A percentile compares a stretch with the other conserved stretches of the same genome.
Evolutionary conservation across 1,140 invertebrate species (phyloP).

Genomic region (Drosophila chauvacae): DNA sequence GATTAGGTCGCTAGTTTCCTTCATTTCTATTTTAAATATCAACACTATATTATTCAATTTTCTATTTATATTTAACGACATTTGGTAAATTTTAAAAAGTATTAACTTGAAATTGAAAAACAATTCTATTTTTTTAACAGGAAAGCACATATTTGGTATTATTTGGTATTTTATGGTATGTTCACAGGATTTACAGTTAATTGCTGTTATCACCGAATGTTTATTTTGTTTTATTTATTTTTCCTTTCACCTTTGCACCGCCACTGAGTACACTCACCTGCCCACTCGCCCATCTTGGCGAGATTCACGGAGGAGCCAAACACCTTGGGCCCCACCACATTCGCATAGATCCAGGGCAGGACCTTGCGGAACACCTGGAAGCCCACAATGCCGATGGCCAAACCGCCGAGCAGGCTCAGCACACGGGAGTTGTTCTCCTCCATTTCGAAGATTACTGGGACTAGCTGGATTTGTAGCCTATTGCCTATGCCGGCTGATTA

Average conservation of each 20-base stretch:
- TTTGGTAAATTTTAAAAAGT: not conserved
- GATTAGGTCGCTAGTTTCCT: not conserved
- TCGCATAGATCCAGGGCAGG: constrained; percentile 84
- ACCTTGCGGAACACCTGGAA: constrained; percentile 73
- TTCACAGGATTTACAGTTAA: not conserved
- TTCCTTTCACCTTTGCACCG: constrained; percentile 13
- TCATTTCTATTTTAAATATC: not conserved
- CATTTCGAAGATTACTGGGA: constrained; percentile 7
- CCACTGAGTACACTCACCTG: constrained; percentile 81
- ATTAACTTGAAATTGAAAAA: not conserved
- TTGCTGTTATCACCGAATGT: not conserved
- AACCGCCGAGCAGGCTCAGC: constrained; percentile 54
- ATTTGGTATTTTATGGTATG: no score
- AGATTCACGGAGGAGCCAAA: constrained; percentile 84
- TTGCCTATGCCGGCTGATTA: constrained; percentile 37
- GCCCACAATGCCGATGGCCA: constrained; percentile 73
- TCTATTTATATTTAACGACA: not conserved
- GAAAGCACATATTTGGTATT: not conserved
- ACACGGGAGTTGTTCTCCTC: constrained; percentile 53
- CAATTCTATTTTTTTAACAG: not conserved
- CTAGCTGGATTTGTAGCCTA: not conserved
- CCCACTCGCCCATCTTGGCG: constrained; percentile 85
- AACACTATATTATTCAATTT: not conserved
- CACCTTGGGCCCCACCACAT: constrained; percentile 82
- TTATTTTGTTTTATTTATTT: not conserved